Evolutionary conservation across 2,797 vertebrate genomes (phyloP).

Genomic region (Steatocranus sp.): DNA sequence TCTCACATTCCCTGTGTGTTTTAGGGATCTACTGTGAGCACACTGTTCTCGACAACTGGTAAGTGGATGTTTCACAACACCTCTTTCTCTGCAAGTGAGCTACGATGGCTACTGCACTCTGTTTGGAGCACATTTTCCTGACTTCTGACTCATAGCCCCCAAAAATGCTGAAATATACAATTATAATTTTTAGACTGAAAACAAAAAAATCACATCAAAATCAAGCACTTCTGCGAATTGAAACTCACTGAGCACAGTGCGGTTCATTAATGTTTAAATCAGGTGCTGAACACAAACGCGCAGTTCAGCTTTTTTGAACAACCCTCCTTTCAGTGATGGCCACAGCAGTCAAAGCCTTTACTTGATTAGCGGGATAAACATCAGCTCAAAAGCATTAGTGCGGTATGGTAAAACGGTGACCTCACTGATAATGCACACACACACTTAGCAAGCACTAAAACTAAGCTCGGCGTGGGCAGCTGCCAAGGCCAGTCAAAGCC

Average conservation of each 20-base stretch:
- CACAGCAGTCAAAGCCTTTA: constrained; percentile 52
- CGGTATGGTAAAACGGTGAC: constrained; percentile 56
- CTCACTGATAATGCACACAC: constrained; percentile 65
- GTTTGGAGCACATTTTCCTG: background rate
- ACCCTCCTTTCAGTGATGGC: constrained; percentile 34
- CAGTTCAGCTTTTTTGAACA: constrained; percentile 21
- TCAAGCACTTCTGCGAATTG: background rate
- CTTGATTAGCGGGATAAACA: constrained; percentile 71
- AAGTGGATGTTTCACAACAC: background rate
- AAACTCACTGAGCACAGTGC: background rate
- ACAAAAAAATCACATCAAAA: constrained; percentile 9
- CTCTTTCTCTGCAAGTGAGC: background rate
- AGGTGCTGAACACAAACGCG: constrained; percentile 7
- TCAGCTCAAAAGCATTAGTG: constrained; percentile 67
- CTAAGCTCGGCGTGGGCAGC: constrained; percentile 65
- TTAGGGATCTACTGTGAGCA: constrained; percentile 19
- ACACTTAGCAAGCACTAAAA: constrained; percentile 69
- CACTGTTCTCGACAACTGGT: constrained; percentile 36
- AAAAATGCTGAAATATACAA: background rate
- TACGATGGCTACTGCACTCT: background rate
- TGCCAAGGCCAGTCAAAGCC: constrained; percentile 76
- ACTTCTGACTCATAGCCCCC: background rate
- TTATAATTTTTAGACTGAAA: background rate
- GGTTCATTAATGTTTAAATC: constrained; percentile 34
- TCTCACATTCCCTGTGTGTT: constrained; percentile 42